phyloP scores from a whole-genome alignment of 2,113 vertebrate species.

The Thalassarche chlororhynchos region DNA sequence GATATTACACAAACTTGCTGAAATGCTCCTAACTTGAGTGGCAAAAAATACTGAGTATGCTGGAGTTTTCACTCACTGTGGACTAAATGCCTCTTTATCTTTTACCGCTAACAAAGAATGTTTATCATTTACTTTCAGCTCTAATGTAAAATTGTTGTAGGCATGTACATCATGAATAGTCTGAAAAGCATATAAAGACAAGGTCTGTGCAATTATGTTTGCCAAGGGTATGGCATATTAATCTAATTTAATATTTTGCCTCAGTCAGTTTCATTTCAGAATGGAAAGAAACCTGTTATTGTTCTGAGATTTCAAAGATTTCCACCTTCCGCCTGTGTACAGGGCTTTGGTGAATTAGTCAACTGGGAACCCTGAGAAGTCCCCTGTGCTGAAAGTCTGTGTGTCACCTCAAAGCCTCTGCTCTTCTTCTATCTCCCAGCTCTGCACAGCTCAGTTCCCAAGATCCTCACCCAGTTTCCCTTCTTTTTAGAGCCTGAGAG shows the following conservation, averaged over 20 bases:
- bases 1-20: not conserved
- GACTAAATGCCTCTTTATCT: not conserved
- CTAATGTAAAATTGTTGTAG: conserved; percentile 7
- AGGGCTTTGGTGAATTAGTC: not conserved
- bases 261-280: not conserved
- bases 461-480: not conserved
- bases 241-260: conserved; percentile 35
- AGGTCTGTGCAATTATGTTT: not conserved
- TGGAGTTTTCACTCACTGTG: not conserved
- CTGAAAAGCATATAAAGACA: conserved; percentile 44
- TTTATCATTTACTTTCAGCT: conserved; percentile 34
- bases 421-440: not conserved
- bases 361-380: not conserved
- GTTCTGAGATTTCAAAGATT: not conserved
- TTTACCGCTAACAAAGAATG: conserved; percentile 46
- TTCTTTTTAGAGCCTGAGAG: not conserved
- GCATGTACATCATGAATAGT: not conserved
- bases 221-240: not conserved
- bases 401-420: not conserved
- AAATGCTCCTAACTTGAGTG: not conserved
- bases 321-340: not conserved
- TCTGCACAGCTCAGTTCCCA: not conserved
- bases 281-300: not conserved
- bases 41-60: not conserved
- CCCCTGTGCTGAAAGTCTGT: not conserved